Conservation (phyloP, 2,113 vertebrate genomes). For the Ophthalmolycus amberensis region DNA sequence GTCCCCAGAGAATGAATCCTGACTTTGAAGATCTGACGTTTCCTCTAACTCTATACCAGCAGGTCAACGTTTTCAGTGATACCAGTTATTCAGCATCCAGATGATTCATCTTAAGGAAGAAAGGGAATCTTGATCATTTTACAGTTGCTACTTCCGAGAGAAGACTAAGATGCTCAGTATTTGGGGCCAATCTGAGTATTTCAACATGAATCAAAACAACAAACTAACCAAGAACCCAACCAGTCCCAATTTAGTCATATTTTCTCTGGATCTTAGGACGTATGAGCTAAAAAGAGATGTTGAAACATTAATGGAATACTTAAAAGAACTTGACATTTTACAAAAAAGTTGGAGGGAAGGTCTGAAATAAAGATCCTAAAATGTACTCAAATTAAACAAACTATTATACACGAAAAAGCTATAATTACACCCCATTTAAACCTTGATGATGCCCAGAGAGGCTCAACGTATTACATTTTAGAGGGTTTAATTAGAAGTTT, state of each 20-base stretch:
- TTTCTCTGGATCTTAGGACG: background rate
- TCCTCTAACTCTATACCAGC: background rate
- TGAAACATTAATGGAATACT: background rate
- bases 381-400: background rate
- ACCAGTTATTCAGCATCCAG: background rate
- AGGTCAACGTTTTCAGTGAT: background rate
- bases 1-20: background rate
- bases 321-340: background rate
- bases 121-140: too few species aligned
- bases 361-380: background rate
- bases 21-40: background rate
- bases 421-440: background rate
- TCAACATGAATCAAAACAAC: too few species aligned
- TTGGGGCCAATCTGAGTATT: too few species aligned
- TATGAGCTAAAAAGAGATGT: background rate
- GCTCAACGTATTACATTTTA: background rate
- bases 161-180: too few species aligned
- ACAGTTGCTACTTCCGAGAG: too few species aligned
- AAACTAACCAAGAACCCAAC: background rate
- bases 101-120: background rate
- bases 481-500: conserved; percentile 12
- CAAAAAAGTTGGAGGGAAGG: background rate
- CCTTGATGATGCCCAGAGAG: conserved; percentile 2
- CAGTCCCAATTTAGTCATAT: background rate
- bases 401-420: background rate